Base-by-base conservation (phyloP, 1,140 invertebrate genomes). In the Lethrus apterus region DNA sequence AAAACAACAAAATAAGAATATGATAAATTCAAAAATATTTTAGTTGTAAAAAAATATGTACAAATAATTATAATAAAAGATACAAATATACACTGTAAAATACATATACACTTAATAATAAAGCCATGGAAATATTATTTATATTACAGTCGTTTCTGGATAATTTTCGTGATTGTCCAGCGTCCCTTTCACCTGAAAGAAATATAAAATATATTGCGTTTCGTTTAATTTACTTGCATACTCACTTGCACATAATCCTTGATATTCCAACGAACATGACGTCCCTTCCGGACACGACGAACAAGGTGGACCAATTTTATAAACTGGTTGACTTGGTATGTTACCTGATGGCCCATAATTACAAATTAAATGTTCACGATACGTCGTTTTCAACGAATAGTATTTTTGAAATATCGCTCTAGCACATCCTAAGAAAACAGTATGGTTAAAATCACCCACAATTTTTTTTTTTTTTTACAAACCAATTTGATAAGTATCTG, bases 341-440 rank as follows among this genome's bases (percentile, higher is more conserved):
- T 71, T 70, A 30, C 69, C 70, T 15, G 55, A 36, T 7, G 71
- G 68, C 9, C 64, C 68, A 47, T 73, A 73, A 46, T 73, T 70
- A 38, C 70, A 73, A 4, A 69, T 35, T 17, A 64, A 53, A 35
- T 62, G 58, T 44, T 61, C 57, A 23, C 38, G 49, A 33, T 63
- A 63, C 0, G 43, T 29, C 1, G 55, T 48, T 44, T 52, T 46
- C 5, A 48, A 29, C 14, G 46, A 31, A 40, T 20, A 11, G 0
- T 29, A 19, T 31, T 54, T 60, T 44, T 54, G 58, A 31, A 59
- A 56, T 20, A 52, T 55, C 30, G 56, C 58, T 49, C 54, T 52
- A 18, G 52, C 57, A 43, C 63, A 60, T 13, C 59, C 63, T 53
- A 20, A 32, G 20, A 42, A 44, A 30, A 11, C 29, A 23, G 8